Conservation (phyloP, 2,888 invertebrate genomes). For the Mechanitis messenoides region DNA sequence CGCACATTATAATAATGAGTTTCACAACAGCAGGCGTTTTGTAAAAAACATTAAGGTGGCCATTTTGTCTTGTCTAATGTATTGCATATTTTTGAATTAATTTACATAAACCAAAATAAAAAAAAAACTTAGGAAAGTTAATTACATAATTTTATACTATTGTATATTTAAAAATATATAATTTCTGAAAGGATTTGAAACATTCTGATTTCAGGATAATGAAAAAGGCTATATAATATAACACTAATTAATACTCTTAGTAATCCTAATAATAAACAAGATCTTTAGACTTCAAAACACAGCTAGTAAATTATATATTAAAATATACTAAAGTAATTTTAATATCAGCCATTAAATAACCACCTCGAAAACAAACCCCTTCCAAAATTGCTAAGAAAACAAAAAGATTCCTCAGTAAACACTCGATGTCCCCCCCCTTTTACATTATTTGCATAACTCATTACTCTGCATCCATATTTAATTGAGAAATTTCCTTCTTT, state of each 20-base stretch:
- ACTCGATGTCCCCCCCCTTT: conserved; percentile 29
- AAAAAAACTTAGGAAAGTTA: too few relatives aligned
- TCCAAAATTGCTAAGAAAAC: conserved; percentile 29
- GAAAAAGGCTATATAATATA: too few relatives aligned
- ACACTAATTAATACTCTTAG: too few relatives aligned
- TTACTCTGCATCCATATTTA: conserved; percentile 74
- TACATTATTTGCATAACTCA: conserved; percentile 71
- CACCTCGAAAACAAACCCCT: conserved; percentile 17
- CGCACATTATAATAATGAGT: conserved; percentile 67
- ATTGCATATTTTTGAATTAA: conserved; percentile 29
- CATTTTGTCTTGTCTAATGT: conserved; percentile 20
- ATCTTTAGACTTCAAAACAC: too few relatives aligned
- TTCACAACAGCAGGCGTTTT: conserved; percentile 54
- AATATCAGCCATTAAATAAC: background rate
- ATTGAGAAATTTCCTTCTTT: conserved; percentile 70
- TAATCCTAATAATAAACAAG: too few relatives aligned
- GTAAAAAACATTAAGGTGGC: conserved; percentile 59
- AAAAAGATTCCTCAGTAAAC: conserved; percentile 32
- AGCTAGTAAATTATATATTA: too few relatives aligned
- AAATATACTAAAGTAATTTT: too few relatives aligned
- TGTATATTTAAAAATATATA: too few relatives aligned
- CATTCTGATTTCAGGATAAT: too few relatives aligned
- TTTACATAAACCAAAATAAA: conserved; percentile 16
- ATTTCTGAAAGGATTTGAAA: too few relatives aligned
- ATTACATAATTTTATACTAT: too few relatives aligned